phyloP scores from a whole-genome alignment of 2,888 invertebrate genomes.

The Nudaria mundana region DNA sequence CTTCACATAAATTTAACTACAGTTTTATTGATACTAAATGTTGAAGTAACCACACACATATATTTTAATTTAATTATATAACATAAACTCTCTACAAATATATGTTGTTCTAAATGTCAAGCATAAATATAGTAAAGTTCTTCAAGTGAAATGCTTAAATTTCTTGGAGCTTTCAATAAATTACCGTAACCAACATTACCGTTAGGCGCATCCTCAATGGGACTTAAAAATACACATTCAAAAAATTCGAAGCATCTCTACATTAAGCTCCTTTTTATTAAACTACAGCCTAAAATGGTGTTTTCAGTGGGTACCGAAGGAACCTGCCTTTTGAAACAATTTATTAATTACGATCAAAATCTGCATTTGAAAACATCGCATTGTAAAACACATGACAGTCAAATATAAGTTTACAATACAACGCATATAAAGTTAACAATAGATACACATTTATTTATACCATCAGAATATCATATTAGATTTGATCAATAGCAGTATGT shows the following conservation, averaged over 20 bases:
- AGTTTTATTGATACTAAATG: conserved; percentile 22
- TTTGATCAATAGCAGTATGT: conserved; percentile 25
- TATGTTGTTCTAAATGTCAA: conserved; percentile 27
- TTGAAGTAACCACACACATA: conserved; percentile 26
- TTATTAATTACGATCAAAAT: conserved; percentile 1
- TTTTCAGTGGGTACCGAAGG: conserved; percentile 24
- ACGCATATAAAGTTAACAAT: conserved; percentile 2
- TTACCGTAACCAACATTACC: conserved; percentile 25
- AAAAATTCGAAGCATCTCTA: conserved; percentile 44
- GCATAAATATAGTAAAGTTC: conserved; percentile 24
- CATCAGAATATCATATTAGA: conserved; percentile 12
- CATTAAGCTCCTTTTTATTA: conserved; percentile 51
- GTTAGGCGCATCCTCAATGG: conserved; percentile 30
- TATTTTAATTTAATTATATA: conserved; percentile 13
- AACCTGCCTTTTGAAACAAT: conserved; percentile 21
- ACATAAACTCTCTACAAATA: conserved; percentile 50
- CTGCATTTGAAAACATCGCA: no score
- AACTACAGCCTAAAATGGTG: conserved; percentile 42
- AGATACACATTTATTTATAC: conserved; percentile 30
- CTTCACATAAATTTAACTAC: conserved; percentile 28
- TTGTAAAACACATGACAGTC: no score
- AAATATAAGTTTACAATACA: conserved; percentile 1
- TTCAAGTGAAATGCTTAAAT: conserved; percentile 23
- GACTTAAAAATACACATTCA: conserved; percentile 28
- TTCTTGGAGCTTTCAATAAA: conserved; percentile 32